Conservation (phyloP, 2,888 invertebrate species). For the Neoitamus cyanurus region DNA sequence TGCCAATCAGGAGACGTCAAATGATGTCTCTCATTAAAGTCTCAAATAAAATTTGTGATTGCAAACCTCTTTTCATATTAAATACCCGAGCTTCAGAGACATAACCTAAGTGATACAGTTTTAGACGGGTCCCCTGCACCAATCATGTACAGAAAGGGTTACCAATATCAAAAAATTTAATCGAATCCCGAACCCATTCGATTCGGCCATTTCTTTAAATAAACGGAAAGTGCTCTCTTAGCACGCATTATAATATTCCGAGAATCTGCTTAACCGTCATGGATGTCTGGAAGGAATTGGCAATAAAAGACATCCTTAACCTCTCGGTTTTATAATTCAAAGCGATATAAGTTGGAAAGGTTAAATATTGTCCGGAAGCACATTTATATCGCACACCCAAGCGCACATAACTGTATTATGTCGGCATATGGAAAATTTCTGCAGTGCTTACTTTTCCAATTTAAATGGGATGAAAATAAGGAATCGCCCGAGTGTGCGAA, state of each 20-base stretch:
- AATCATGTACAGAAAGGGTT: not conserved
- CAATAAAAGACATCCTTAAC: not conserved
- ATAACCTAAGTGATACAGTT: too few species aligned
- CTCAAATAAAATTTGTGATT: too few species aligned
- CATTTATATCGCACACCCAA: not conserved
- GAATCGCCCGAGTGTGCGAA: slow-evolving; percentile 10
- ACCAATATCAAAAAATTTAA: not conserved
- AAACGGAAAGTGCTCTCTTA: not conserved
- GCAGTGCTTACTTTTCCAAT: slow-evolving; percentile 9
- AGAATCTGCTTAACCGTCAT: not conserved
- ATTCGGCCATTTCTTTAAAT: not conserved
- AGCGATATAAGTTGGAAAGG: not conserved
- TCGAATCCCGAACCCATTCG: not conserved
- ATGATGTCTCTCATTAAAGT: too few species aligned
- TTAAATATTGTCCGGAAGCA: not conserved
- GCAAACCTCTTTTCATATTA: too few species aligned
- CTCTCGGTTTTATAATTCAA: not conserved
- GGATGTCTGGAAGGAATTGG: not conserved
- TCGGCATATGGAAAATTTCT: slow-evolving; percentile 14
- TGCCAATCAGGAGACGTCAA: too few species aligned
- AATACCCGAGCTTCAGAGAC: too few species aligned
- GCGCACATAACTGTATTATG: not conserved
- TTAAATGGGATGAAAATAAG: slow-evolving; percentile 18
- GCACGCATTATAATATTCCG: not conserved
- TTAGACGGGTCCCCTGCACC: too few species aligned